phyloP scores from a whole-genome alignment of 2,888 invertebrate genomes.

The Himalopsyche kuldschensis region DNA sequence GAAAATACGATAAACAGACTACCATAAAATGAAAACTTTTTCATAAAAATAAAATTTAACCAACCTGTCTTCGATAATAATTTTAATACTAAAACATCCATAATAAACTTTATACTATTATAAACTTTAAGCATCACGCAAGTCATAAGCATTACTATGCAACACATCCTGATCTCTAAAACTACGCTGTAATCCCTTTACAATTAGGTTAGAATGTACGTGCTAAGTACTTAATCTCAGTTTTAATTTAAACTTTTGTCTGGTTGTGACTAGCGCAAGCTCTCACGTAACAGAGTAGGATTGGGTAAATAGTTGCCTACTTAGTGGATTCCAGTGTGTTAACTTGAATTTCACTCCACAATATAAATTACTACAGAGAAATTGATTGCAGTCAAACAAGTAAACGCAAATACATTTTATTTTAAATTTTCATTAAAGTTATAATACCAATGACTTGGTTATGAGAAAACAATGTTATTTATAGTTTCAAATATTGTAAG shows the following conservation, averaged over 20 bases:
- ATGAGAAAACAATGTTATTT: no score
- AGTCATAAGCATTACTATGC: background rate
- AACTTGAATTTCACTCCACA: no score
- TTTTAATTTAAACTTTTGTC: constrained; percentile 38
- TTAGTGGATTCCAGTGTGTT: background rate
- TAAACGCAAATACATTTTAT: no score
- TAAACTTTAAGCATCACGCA: background rate
- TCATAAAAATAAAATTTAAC: background rate
- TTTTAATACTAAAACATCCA: background rate
- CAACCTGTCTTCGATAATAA: background rate
- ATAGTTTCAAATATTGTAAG: no score
- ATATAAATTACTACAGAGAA: no score
- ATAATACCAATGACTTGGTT: no score
- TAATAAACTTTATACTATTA: background rate
- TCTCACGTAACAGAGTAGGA: background rate
- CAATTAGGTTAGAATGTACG: constrained; percentile 35
- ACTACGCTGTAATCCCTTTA: constrained; percentile 24
- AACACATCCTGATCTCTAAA: constrained; percentile 13
- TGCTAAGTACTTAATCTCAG: constrained; percentile 34
- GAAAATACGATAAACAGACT: no score
- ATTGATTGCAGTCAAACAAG: no score
- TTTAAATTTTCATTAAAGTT: no score
- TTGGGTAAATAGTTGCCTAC: background rate
- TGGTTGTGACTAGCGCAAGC: constrained; percentile 6
- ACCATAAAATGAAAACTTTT: no score